phyloP scores from a whole-genome alignment of 2,113 vertebrate genomes.

The Regulus satrapa region DNA sequence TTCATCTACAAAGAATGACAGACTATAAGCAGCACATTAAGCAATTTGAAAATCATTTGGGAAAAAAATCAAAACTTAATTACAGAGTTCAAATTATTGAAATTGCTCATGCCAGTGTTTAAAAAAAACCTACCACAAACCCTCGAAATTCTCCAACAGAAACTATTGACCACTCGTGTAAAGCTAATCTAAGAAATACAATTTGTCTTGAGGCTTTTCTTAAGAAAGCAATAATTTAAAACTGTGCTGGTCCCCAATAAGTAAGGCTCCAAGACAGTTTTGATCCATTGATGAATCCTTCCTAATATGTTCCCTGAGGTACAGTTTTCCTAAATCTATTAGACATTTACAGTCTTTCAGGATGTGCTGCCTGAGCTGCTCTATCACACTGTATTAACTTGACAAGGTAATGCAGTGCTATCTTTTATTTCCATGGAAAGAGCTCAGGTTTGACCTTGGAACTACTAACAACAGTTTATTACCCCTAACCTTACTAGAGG shows the following conservation, averaged over 20 bases:
- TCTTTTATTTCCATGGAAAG: constrained; percentile 68
- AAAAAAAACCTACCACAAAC: background rate
- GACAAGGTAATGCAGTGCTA: constrained; percentile 65
- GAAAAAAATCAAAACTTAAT: constrained; percentile 42
- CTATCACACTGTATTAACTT: constrained; percentile 74
- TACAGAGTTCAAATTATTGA: constrained; percentile 44
- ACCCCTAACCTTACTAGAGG: background rate
- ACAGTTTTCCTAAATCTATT: constrained; percentile 73
- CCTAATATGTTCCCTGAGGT: constrained; percentile 70
- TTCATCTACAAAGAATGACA: constrained; percentile 46
- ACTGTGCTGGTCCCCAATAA: constrained; percentile 36
- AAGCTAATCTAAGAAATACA: constrained; percentile 41
- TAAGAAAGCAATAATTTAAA: constrained; percentile 62
- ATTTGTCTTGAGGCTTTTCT: constrained; percentile 67
- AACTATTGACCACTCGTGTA: constrained; percentile 37
- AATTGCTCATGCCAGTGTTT: background rate
- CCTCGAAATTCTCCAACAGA: background rate
- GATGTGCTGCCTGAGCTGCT: constrained; percentile 66
- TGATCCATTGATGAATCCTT: constrained; percentile 70
- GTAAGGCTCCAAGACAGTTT: constrained; percentile 58
- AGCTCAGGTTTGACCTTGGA: constrained; percentile 71
- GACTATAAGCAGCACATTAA: constrained; percentile 19
- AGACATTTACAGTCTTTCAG: constrained; percentile 73
- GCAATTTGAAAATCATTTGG: constrained; percentile 45
- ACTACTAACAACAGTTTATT: constrained; percentile 61